phyloP scores from a whole-genome alignment of 2,113 vertebrate species.

The Vombatus ursinus region DNA sequence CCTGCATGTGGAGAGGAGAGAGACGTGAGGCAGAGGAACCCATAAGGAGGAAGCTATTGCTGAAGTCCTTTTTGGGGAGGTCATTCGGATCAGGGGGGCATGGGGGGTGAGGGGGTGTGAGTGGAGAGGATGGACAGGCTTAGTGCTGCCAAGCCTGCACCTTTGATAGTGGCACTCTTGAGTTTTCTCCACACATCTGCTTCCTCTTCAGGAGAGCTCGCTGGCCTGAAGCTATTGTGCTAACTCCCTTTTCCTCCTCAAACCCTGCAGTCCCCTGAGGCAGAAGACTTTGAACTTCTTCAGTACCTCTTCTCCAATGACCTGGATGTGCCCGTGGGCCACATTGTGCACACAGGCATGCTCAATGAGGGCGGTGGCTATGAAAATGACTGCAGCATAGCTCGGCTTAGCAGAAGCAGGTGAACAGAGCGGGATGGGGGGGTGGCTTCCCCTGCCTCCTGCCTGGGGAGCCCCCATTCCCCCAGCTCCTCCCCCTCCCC shows the following conservation, averaged over 20 bases:
- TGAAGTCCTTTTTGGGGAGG: too few relatives aligned
- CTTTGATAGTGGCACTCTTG: fast-evolving
- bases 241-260: conserved; percentile 11
- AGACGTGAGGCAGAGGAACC: neutral
- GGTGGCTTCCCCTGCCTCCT: fast-evolving
- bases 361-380: conserved; percentile 95
- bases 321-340: conserved; percentile 96
- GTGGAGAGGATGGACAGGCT: neutral
- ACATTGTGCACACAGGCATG: conserved; percentile 98
- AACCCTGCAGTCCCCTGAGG: conserved; percentile 87
- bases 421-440: conserved; percentile 61
- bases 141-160: neutral
- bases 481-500: too few relatives aligned
- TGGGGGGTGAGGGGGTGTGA: too few relatives aligned
- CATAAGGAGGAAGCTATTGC: too few relatives aligned
- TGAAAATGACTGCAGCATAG: conserved; percentile 98
- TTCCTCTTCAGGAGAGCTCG: fast-evolving
- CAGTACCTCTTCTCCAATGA: conserved; percentile 97
- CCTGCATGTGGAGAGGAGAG: neutral
- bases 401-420: conserved; percentile 95
- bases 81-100: neutral
- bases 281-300: conserved; percentile 91
- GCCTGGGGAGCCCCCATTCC: too few relatives aligned
- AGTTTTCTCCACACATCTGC: neutral
- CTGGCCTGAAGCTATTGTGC: neutral